Percentiles rank a stretch among this genome's conserved stretches.
These are phyloP conservation scores for Cryptomyrus ogoouensis DNA, from an alignment of 2,113 vertebrate genomes.

Conservation along the genomic window DNA sequence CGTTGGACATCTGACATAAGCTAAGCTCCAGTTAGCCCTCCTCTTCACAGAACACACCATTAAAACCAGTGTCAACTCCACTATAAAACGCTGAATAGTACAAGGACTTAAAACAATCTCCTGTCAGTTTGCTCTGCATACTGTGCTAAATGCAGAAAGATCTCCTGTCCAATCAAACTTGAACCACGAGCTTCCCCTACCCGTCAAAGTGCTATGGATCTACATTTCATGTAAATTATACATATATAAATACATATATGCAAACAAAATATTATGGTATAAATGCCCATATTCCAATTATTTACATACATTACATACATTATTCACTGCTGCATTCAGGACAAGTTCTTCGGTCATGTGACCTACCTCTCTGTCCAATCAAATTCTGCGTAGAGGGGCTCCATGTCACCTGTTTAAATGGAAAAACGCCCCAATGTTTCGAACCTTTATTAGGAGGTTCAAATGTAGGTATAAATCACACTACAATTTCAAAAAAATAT, in stretches of 20 bases:
- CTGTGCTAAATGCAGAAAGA: neutral
- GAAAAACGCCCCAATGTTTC: conserved; percentile 57
- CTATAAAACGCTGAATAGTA: neutral
- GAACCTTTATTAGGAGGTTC: conserved; percentile 95
- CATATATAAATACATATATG: neutral
- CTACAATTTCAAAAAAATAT: conserved; percentile 90
- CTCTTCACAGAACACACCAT: neutral
- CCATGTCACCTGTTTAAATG: conserved; percentile 33
- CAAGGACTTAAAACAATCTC: neutral
- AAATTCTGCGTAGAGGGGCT: neutral
- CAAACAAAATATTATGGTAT: neutral
- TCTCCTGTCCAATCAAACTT: neutral
- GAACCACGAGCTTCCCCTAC: neutral
- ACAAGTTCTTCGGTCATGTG: neutral
- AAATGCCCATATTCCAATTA: neutral
- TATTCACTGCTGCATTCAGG: neutral
- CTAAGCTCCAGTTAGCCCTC: neutral
- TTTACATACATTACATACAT: neutral
- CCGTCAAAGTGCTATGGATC: neutral
- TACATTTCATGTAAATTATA: neutral
- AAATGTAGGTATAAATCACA: conserved; percentile 97
- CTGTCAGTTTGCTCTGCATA: neutral
- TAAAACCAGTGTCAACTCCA: neutral
- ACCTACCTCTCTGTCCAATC: conserved; percentile 8
- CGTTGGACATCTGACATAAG: neutral